Conservation (phyloP, 1,140 invertebrate species). For the Cataglyphis hispanica region DNA sequence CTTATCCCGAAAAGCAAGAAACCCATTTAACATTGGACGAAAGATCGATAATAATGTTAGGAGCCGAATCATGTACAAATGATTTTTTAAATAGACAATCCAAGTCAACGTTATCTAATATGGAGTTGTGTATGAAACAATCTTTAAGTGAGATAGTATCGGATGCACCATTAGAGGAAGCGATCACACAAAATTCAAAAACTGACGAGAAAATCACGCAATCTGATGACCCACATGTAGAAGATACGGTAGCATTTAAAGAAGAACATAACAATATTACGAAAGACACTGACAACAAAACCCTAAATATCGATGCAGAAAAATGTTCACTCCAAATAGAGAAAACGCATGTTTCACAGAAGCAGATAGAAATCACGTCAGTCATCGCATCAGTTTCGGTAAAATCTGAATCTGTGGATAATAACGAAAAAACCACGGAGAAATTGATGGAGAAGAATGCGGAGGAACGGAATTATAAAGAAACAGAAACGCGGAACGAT, state of each 20-base stretch:
- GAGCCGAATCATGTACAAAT: slow-evolving; percentile 65
- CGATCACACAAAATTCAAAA: background rate
- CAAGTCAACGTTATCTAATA: slow-evolving; percentile 67
- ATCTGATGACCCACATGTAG: background rate
- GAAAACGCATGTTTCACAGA: background rate
- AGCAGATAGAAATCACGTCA: background rate
- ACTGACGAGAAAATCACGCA: slow-evolving; percentile 21
- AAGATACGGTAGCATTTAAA: background rate
- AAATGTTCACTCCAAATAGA: background rate
- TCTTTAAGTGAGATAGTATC: slow-evolving; percentile 80
- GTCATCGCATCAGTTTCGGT: no score
- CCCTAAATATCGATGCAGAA: background rate
- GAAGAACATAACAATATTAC: background rate
- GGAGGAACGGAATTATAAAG: background rate
- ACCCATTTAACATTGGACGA: slow-evolving; percentile 79
- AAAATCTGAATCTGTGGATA: background rate
- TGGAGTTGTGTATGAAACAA: slow-evolving; percentile 65
- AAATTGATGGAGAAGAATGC: slow-evolving; percentile 3
- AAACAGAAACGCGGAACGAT: background rate
- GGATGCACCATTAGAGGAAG: slow-evolving; percentile 64
- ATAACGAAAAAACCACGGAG: background rate
- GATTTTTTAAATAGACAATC: slow-evolving; percentile 58
- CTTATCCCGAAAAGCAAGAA: slow-evolving; percentile 79
- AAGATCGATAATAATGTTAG: slow-evolving; percentile 79
- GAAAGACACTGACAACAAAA: background rate